Conservation (phyloP, 2,113 vertebrate genomes). For the Cyanoramphus novaezelandiae region DNA sequence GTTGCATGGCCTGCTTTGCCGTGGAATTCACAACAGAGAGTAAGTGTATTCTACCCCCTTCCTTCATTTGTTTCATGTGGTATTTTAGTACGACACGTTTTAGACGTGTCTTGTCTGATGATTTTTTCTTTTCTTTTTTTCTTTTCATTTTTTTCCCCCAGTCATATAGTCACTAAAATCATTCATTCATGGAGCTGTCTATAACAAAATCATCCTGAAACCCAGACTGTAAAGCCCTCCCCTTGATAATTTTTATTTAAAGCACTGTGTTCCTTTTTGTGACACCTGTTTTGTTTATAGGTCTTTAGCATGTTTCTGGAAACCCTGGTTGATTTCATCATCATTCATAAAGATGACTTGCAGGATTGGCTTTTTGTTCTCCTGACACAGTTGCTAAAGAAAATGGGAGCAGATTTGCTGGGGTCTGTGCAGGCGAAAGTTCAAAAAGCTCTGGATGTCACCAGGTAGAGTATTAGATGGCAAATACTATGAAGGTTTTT, state of each 20-base stretch:
- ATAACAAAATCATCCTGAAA: slow-evolving; percentile 20
- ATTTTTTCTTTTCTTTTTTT: background rate
- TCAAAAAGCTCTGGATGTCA: slow-evolving; percentile 95
- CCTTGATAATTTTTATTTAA: background rate
- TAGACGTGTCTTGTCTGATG: background rate
- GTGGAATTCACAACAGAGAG: slow-evolving; percentile 98
- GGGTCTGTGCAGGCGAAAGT: slow-evolving; percentile 98
- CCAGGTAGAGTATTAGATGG: slow-evolving; percentile 78
- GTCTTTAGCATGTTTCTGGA: slow-evolving; percentile 99
- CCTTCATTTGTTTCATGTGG: slow-evolving; percentile 29
- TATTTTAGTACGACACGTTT: slow-evolving; percentile 32
- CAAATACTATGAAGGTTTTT: background rate
- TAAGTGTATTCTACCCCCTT: slow-evolving; percentile 83
- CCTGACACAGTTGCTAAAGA: slow-evolving; percentile 96
- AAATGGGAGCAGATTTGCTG: slow-evolving; percentile 96
- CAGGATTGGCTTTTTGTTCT: slow-evolving; percentile 99
- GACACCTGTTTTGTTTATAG: slow-evolving; percentile 67
- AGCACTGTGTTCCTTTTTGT: background rate
- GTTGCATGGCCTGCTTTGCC: slow-evolving; percentile 94
- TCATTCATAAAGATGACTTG: slow-evolving; percentile 94
- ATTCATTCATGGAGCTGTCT: slow-evolving; percentile 4
- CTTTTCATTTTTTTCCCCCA: background rate
- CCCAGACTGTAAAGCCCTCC: background rate
- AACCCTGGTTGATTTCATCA: slow-evolving; percentile 96
- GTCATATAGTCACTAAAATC: slow-evolving; percentile 14